Evolutionary conservation across 2,888 invertebrate genomes (phyloP), one percentile per base, ranked within the genome.

Genomic region (Julus scanicus): DNA sequence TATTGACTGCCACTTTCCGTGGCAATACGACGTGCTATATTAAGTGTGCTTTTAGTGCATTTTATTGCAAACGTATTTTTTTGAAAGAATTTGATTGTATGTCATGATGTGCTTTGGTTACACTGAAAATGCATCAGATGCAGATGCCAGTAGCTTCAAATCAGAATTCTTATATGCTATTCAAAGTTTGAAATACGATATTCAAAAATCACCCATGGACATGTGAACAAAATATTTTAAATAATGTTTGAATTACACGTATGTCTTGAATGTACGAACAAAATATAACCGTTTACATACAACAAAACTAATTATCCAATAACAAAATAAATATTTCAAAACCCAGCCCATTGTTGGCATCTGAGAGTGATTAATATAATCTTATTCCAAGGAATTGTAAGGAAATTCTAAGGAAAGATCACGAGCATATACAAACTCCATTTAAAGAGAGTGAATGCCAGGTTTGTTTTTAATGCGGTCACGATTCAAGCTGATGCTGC

Each of bases 41-140:
- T 37, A 80, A 80, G 15, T 80, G 80, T 80, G 37, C 80, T 80
- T 80, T 80, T 39, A 80, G 37, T 37, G 80, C 80, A 80, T 80
- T 80, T 80, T 80, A 80, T 80, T 80, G 29, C 37, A 39, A 29
- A 29, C 13, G 15, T 15, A 29, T 80, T 80, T 37, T 37, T 80
- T 80, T 9, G 20, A 39, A 44, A 29, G 37, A 39, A 6, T 37
- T 80, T 80, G 44, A 44, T 44, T 44, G 44, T 37, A 80, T 37
- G 37, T 11, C 37, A 37, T 11, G 80, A 80, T 80, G 80, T 9
- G 11, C 80, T 80, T 80, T 8, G 15, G 80, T 80, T 80, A 13
- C 80, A 80, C 2, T 80, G 2, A 37, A 80, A 39, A 80, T 39
- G 15, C 80, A 80, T 80, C 80, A 80, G 13, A 29, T 80, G 80